Percentiles rank a stretch among this genome's conserved stretches.
Conservation (phyloP, 2,888 invertebrate genomes). For the Gnatocerus cornutus region DNA sequence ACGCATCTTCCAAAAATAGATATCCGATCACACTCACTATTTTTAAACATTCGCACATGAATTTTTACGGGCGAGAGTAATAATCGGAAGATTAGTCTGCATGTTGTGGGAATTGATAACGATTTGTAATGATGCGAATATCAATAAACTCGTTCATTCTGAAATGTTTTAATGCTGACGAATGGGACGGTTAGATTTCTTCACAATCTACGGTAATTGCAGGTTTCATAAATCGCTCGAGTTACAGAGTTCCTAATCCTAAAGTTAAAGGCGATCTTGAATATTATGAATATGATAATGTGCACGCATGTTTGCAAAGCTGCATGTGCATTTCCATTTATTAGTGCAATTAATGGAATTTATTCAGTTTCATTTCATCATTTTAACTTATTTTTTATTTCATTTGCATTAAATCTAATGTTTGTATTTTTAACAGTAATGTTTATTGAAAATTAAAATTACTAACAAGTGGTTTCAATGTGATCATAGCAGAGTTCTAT, state of each 20-base stretch:
- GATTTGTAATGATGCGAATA: background rate
- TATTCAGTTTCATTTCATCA: too few relatives aligned
- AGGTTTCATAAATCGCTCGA: background rate
- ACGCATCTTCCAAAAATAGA: slow-evolving; percentile 28
- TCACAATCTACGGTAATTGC: slow-evolving; percentile 14
- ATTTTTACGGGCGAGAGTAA: background rate
- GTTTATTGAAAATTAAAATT: too few relatives aligned
- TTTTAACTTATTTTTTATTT: too few relatives aligned
- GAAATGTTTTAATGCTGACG: slow-evolving; percentile 14
- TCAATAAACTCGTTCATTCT: background rate
- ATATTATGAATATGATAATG: background rate
- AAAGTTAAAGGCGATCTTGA: background rate
- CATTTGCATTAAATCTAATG: too few relatives aligned
- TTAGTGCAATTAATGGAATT: too few relatives aligned
- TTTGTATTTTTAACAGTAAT: too few relatives aligned
- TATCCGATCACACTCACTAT: slow-evolving; percentile 21
- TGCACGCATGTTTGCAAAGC: background rate
- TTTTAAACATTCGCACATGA: slow-evolving; percentile 19
- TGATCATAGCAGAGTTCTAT: too few relatives aligned
- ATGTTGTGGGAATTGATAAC: background rate
- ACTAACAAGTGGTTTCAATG: too few relatives aligned
- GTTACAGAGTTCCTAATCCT: background rate
- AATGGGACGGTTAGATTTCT: slow-evolving; percentile 23
- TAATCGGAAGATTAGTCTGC: background rate
- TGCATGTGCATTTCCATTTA: too few relatives aligned